phyloP scores from a whole-genome alignment of 2,113 vertebrate species.

The Thryonomys swinderianus region DNA sequence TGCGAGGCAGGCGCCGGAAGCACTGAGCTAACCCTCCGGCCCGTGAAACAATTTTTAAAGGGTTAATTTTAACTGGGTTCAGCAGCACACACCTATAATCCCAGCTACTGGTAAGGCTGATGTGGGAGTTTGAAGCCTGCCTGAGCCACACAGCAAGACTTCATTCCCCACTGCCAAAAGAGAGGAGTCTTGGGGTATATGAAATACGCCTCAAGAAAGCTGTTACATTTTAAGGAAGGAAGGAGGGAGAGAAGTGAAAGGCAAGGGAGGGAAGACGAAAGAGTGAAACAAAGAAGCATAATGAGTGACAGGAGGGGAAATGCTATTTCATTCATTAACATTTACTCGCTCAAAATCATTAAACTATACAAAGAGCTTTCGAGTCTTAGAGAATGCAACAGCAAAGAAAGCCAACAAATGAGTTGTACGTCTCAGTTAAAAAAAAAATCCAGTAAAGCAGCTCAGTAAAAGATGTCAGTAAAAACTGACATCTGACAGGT shows the following conservation, averaged over 20 bases:
- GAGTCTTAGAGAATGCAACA: not conserved
- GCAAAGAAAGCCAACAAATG: conserved; percentile 29
- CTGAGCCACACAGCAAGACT: not conserved
- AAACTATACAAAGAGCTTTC: conserved; percentile 32
- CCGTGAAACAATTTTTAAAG: not conserved
- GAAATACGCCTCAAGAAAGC: conserved; percentile 1
- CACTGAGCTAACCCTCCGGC: no score
- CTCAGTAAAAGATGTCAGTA: conserved; percentile 11
- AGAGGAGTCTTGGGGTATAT: not conserved
- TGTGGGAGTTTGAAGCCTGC: not conserved
- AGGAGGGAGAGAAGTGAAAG: not conserved
- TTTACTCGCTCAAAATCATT: conserved; percentile 38
- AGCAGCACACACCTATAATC: not conserved
- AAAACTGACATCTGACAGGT: not conserved
- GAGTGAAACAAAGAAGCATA: not conserved
- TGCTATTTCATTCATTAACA: not conserved
- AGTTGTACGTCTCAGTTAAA: not conserved
- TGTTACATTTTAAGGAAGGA: not conserved
- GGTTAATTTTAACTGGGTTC: not conserved
- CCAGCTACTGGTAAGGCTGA: not conserved
- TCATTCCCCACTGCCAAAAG: not conserved
- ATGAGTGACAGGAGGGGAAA: not conserved
- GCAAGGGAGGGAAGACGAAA: not conserved
- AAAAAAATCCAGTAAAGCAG: not conserved
- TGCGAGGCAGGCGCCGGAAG: no score